Base-by-base conservation (phyloP, 2,797 vertebrate species). In the Sebastes taczanowskii region DNA sequence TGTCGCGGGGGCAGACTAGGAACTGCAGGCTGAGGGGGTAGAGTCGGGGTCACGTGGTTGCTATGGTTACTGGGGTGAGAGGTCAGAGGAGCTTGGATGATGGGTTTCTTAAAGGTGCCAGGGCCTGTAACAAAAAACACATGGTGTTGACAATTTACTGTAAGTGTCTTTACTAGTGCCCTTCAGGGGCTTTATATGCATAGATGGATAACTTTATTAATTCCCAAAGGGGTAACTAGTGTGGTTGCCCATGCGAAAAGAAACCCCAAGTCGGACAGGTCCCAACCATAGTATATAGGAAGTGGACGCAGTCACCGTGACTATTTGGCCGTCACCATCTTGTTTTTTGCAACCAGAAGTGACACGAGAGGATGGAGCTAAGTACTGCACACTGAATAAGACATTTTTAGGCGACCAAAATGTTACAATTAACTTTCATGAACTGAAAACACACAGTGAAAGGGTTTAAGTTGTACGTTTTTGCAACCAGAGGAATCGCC, bases 1-100 rank as follows among this genome's bases (percentile, higher is more conserved):
- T 93, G 93, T 72, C 95, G 87, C 4, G 95, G 95, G 10, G 95
- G 96, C 30, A 96, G 88, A 71, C 72, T 90, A 2, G 95, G 95
- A 32, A 92, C 69, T 3, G 83, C 56, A 2, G 79, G 20, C 46
- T 29, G 83, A 42, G 69, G 72, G 34, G 84, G 74, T 61, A 35
- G 92, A 70, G 32, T 14, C 1, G 76, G 88, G 56, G 84, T 42
- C 25, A 66, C 38, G 0, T 86, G 80, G 86, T 60, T 95, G 82
- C 74, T 89, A 2, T 87, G 87, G 86, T 62, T 94, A 87, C 89
- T 89, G 29, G 80, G 88, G 22, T 93, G 90, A 77, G 91, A 85
- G 13, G 86, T 7, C 3, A 73, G 77, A 59, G 88, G 88, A 42
- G 90, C 46, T 7, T 85, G 88, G 10, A 77, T 5, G 3, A 3